These are phyloP conservation scores for Brachionus plicatilis DNA, from an alignment of 1,140 invertebrate genomes.

Conservation along the genomic window DNA sequence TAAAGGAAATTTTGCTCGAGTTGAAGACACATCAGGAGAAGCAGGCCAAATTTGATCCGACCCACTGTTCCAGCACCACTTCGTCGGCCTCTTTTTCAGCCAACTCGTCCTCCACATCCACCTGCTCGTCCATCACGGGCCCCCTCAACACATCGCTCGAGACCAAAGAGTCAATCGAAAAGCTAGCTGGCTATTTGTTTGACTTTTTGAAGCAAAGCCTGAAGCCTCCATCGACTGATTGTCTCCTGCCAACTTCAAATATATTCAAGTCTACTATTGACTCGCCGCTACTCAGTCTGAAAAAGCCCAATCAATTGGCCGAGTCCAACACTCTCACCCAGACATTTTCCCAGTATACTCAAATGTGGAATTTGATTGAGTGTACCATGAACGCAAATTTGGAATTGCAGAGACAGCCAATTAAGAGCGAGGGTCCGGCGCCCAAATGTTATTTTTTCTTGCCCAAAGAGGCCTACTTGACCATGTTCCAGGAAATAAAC, in stretches of 20 bases:
- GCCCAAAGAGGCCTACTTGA: constrained; percentile 37
- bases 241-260: not conserved
- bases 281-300: not conserved
- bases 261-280: constrained; percentile 27
- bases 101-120: constrained; percentile 9
- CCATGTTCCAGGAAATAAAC: constrained; percentile 38
- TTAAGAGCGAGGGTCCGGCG: not conserved
- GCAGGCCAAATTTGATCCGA: not conserved
- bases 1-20: constrained; percentile 35
- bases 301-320: constrained; percentile 30
- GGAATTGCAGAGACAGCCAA: not conserved
- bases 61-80: not conserved
- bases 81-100: constrained; percentile 2
- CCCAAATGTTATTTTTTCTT: not conserved
- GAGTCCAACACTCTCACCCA: constrained; percentile 21
- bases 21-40: constrained; percentile 2
- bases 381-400: constrained; percentile 30
- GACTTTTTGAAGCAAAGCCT: constrained; percentile 16
- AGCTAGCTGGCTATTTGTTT: not conserved
- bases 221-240: not conserved
- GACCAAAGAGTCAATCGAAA: constrained; percentile 19
- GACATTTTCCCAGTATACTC: constrained; percentile 37
- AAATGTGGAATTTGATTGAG: constrained; percentile 37
- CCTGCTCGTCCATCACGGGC: not conserved
- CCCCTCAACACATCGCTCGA: not conserved